Evolutionary conservation across 2,113 vertebrate genomes (phyloP).

Genomic region (Tupaia chinensis): DNA sequence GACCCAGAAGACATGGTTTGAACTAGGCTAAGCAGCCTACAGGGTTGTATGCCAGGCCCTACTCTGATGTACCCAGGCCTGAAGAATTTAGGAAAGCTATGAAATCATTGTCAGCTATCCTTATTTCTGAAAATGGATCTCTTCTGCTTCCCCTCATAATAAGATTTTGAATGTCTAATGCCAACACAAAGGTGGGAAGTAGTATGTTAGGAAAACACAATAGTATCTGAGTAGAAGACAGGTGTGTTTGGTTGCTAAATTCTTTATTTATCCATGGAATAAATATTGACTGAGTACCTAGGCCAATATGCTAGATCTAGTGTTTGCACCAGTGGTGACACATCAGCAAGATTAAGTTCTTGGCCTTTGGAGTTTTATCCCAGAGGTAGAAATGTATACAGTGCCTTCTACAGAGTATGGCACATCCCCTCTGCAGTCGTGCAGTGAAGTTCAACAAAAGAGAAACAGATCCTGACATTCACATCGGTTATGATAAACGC

Average conservation of each 20-base stretch:
- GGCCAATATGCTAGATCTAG: not conserved
- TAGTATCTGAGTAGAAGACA: not conserved
- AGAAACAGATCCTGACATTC: not conserved
- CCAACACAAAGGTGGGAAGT: not conserved
- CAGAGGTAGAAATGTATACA: not conserved
- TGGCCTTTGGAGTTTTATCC: not conserved
- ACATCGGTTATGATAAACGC: not conserved
- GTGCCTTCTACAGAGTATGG: not conserved
- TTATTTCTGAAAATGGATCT: not conserved
- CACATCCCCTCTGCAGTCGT: accelerated
- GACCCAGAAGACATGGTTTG: not conserved
- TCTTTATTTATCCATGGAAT: not conserved
- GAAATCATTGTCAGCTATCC: not conserved
- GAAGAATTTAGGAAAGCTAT: not conserved
- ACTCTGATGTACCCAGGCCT: not conserved
- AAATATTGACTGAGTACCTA: not conserved
- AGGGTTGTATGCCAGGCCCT: not conserved
- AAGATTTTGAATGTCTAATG: not conserved
- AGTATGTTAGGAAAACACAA: not conserved
- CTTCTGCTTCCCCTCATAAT: not conserved
- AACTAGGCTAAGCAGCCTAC: not conserved
- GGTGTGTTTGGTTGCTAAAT: not conserved
- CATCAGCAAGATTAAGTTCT: not conserved
- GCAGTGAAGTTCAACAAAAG: not conserved
- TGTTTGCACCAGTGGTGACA: not conserved